Conservation (phyloP, 2,888 invertebrate species). For the Epirrhoe tristata region DNA sequence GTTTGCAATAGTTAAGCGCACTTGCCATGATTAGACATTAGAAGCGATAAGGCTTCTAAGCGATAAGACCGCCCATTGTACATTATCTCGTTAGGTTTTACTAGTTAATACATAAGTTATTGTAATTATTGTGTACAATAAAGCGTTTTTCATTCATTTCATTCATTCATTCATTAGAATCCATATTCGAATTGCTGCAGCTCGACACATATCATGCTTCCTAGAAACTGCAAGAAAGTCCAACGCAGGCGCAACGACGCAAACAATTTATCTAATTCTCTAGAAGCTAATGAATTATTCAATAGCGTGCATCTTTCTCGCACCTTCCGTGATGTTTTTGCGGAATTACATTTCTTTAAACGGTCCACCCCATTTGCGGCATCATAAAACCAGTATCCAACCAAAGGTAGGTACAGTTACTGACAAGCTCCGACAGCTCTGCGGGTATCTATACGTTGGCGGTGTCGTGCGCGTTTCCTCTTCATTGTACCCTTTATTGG, state of each 20-base stretch:
- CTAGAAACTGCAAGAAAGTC: slow-evolving; percentile 37
- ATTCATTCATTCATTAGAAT: too few relatives aligned
- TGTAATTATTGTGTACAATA: too few relatives aligned
- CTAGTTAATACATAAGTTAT: too few relatives aligned
- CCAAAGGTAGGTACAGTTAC: slow-evolving; percentile 52
- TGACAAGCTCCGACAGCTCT: slow-evolving; percentile 52
- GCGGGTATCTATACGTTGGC: slow-evolving; percentile 41
- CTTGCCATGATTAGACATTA: slow-evolving; percentile 28
- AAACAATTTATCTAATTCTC: slow-evolving; percentile 54
- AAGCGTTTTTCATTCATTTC: too few relatives aligned
- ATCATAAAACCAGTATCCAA: slow-evolving; percentile 9
- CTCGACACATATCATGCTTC: slow-evolving; percentile 29
- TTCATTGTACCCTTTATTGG: slow-evolving; percentile 44
- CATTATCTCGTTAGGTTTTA: too few relatives aligned
- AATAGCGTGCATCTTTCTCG: slow-evolving; percentile 47
- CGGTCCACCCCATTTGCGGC: slow-evolving; percentile 43
- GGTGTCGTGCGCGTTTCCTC: slow-evolving; percentile 50
- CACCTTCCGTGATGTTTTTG: slow-evolving; percentile 54
- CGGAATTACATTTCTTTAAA: slow-evolving; percentile 53
- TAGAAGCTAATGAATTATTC: slow-evolving; percentile 66
- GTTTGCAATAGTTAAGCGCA: slow-evolving; percentile 17
- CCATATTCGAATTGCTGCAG: slow-evolving; percentile 25
- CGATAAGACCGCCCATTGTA: too few relatives aligned
- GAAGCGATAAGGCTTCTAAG: too few relatives aligned
- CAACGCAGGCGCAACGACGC: slow-evolving; percentile 37